A percentile compares a stretch with the other conserved stretches of the same genome.
phyloP scores from a whole-genome alignment of 2,797 vertebrate species.

The Rhynchotus rufescens region DNA sequence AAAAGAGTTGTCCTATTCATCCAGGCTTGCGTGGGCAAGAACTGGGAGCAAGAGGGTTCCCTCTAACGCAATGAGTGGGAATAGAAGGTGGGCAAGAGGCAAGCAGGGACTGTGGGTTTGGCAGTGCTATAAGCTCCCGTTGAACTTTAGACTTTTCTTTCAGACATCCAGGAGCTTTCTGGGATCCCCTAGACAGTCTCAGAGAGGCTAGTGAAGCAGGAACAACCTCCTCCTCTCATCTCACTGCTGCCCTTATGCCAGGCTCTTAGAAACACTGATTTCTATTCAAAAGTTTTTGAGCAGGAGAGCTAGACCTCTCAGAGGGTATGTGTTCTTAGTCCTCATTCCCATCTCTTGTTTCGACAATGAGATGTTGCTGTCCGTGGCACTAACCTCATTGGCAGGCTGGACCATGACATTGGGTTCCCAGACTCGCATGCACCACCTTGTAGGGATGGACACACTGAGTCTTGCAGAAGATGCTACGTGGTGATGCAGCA shows the following conservation, averaged over 20 bases:
- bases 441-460: neutral
- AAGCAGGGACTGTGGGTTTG: neutral
- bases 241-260: neutral
- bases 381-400: neutral
- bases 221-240: neutral
- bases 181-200: neutral
- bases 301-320: neutral
- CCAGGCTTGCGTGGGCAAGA: fast-evolving
- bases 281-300: neutral
- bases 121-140: neutral
- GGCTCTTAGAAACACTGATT: neutral
- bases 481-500: no score
- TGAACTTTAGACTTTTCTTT: neutral
- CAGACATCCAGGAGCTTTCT: neutral
- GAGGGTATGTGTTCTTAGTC: neutral
- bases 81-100: neutral
- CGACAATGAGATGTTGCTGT: neutral
- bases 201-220: neutral
- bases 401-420: fast-evolving
- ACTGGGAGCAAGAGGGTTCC: neutral
- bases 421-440: fast-evolving
- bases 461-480: neutral
- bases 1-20: neutral
- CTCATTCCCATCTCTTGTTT: fast-evolving
- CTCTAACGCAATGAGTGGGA: neutral